Percentiles rank a stretch among this genome's conserved stretches.
Evolutionary conservation across 2,113 vertebrate genomes (phyloP).

Genomic region (Ellobius talpinus): DNA sequence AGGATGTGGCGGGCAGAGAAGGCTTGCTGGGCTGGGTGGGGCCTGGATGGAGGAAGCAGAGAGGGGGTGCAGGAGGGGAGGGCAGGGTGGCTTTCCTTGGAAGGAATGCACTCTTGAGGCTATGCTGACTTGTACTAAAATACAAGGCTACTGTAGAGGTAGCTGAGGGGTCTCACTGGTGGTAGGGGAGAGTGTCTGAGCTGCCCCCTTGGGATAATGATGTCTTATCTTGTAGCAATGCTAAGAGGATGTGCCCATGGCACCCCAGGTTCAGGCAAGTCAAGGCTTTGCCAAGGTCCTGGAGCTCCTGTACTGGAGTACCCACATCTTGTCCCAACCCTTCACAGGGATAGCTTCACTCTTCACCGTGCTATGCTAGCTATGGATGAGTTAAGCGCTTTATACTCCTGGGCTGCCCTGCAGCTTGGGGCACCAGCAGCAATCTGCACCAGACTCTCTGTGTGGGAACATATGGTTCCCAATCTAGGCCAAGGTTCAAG

Average conservation of each 20-base stretch:
- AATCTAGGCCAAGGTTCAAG: not conserved
- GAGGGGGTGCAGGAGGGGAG: not conserved
- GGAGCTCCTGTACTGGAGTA: not conserved
- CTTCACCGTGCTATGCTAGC: not conserved
- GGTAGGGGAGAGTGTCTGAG: not conserved
- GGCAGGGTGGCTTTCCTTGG: not conserved
- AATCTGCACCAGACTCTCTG: not conserved
- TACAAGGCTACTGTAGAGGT: not conserved
- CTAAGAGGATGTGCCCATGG: not conserved
- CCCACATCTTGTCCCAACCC: not conserved
- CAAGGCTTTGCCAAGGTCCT: not conserved
- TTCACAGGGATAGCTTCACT: not conserved
- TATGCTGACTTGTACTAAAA: not conserved
- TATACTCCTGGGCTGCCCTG: not conserved
- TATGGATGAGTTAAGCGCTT: not conserved
- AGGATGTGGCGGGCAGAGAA: not conserved
- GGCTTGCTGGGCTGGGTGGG: not conserved
- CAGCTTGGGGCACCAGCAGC: not conserved
- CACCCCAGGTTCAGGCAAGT: not conserved
- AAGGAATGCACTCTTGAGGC: not conserved
- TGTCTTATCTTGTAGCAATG: not conserved
- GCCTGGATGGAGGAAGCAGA: not conserved
- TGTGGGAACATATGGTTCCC: not conserved
- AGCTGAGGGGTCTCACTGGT: not conserved
- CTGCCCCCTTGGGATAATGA: not conserved